Conservation (phyloP, 2,888 invertebrate species). For the Eledone cirrhosa region DNA sequence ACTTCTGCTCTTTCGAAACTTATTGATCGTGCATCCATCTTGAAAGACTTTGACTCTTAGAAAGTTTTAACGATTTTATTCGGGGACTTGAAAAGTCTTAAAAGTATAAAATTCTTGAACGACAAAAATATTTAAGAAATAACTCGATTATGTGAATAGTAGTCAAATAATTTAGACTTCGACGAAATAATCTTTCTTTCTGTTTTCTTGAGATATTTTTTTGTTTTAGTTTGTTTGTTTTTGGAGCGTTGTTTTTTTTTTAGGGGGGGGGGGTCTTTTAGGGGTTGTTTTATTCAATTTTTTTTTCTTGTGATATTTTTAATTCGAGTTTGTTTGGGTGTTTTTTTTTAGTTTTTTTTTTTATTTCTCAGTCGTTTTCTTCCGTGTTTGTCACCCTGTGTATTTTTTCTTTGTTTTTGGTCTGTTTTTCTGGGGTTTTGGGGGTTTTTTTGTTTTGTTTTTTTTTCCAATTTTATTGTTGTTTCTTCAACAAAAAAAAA, state of each 20-base stretch:
- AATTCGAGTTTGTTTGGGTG: not conserved
- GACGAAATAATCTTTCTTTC: not conserved
- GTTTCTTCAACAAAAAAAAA: too few species aligned
- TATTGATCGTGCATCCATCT: slow-evolving; percentile 18
- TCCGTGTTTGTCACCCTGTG: too few species aligned
- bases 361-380: not conserved
- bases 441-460: too few species aligned
- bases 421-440: too few species aligned
- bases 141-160: too few species aligned
- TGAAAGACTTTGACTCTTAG: not conserved
- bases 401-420: too few species aligned
- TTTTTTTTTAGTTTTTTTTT: not conserved
- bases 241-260: not conserved
- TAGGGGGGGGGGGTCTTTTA: too few species aligned
- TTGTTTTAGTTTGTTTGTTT: not conserved
- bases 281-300: not conserved
- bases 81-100: too few species aligned
- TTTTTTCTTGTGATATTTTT: not conserved
- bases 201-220: not conserved
- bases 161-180: too few species aligned
- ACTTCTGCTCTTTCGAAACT: slow-evolving; percentile 10
- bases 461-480: too few species aligned
- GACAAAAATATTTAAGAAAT: too few species aligned
- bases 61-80: not conserved
- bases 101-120: too few species aligned